Percentiles rank a stretch among this genome's conserved stretches.
These are phyloP conservation scores for Pristionchus arcanus DNA, from an alignment of 2,888 invertebrate species.

Conservation along the genomic window DNA sequence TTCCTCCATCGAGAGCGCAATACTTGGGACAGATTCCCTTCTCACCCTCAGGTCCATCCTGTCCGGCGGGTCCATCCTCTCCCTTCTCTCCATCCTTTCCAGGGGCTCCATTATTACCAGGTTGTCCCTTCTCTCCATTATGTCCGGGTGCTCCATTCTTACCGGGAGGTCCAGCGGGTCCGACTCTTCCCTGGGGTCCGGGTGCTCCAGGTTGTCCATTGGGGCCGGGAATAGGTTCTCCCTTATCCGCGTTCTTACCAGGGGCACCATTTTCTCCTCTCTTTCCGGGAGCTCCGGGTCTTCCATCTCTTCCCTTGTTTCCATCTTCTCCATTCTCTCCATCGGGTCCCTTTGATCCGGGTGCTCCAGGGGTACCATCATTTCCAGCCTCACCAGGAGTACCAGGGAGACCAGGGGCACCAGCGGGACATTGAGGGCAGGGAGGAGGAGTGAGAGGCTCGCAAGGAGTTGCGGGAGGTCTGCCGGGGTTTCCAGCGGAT, in stretches of 20 bases:
- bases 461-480: no score
- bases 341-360: neutral
- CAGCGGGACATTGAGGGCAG: no score
- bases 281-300: neutral
- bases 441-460: neutral
- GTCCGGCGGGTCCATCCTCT: no score
- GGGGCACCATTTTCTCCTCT: no score
- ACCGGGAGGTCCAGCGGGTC: neutral
- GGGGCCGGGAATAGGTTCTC: neutral
- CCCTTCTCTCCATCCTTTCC: no score
- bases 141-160: neutral
- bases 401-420: neutral
- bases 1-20: no score
- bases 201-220: conserved; percentile 8
- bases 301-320: neutral
- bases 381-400: neutral
- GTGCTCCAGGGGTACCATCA: neutral
- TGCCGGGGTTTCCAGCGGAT: no score
- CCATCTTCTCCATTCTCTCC: neutral
- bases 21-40: no score
- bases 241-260: neutral
- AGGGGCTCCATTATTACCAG: no score
- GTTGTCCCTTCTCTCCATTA: no score
- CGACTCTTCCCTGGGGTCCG: neutral
- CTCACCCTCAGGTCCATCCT: no score